A percentile compares a stretch with the other conserved stretches of the same genome.
phyloP scores from a whole-genome alignment of 2,113 vertebrate species.

The Sceloporus tristichus region DNA sequence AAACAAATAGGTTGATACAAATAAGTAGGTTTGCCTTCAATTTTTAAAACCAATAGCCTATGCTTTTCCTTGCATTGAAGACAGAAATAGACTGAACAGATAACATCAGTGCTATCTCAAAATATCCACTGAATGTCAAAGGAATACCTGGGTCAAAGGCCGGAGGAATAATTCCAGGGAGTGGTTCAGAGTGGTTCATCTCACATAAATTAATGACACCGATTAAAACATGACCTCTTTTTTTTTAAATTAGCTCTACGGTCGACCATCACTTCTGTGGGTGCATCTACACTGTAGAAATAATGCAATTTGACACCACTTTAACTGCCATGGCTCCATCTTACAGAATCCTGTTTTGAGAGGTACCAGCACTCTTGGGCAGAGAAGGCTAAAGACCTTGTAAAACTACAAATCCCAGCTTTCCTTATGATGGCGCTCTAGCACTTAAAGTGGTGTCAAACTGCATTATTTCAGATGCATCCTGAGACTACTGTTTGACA shows the following conservation, averaged over 20 bases:
- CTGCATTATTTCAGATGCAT: background rate
- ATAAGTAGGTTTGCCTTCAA: background rate
- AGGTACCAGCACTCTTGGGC: too few species aligned
- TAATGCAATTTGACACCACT: too few species aligned
- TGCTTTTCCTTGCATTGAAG: background rate
- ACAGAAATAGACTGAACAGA: background rate
- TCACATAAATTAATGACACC: background rate
- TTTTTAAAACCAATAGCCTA: background rate
- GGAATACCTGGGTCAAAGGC: background rate
- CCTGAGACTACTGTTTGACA: background rate
- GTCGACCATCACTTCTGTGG: too few species aligned
- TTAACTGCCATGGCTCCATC: too few species aligned
- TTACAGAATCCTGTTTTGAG: too few species aligned
- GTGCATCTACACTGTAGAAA: too few species aligned
- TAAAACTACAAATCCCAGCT: too few species aligned
- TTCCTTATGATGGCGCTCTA: too few species aligned
- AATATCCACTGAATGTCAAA: background rate
- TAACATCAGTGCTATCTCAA: background rate
- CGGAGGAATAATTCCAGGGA: background rate
- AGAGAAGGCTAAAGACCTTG: too few species aligned
- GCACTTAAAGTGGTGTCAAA: too few species aligned
- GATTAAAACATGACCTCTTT: background rate
- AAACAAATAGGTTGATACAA: background rate
- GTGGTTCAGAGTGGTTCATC: background rate
- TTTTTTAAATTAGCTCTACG: background rate